Conservation (phyloP, 2,113 vertebrate genomes). For the Ahaetulla prasina region DNA sequence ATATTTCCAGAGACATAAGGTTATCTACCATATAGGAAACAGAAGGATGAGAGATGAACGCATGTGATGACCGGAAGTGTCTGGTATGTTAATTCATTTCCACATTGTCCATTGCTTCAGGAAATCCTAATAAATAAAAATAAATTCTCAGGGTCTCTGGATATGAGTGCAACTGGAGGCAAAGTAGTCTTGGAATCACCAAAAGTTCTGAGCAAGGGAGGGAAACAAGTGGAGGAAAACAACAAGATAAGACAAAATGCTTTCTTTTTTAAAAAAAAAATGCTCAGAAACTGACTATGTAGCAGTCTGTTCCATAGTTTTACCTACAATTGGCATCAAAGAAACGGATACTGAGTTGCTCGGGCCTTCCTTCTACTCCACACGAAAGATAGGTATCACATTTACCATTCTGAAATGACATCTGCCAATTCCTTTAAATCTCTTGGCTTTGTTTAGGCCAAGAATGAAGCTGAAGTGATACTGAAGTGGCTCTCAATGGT, state of each 20-base stretch:
- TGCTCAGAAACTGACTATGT: neutral
- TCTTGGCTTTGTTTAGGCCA: neutral
- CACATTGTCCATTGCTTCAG: neutral
- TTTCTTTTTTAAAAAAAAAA: neutral
- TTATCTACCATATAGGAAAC: neutral
- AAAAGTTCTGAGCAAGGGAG: neutral
- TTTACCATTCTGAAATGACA: neutral
- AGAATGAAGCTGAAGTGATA: neutral
- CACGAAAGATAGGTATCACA: neutral
- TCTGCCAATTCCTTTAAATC: neutral
- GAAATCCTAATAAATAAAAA: neutral
- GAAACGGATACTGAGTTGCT: neutral
- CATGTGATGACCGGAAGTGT: neutral
- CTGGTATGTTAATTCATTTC: neutral
- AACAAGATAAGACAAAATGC: neutral
- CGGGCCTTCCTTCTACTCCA: neutral
- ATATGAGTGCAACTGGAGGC: neutral
- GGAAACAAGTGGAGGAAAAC: neutral
- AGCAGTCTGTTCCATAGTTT: neutral
- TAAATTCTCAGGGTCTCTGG: neutral
- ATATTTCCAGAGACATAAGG: neutral
- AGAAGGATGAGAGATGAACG: neutral
- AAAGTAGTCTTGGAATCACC: neutral
- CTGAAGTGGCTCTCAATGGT: neutral
- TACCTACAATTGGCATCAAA: neutral